Base-by-base conservation (phyloP, 2,797 vertebrate genomes). In the Urosaurus nigricauda region DNA sequence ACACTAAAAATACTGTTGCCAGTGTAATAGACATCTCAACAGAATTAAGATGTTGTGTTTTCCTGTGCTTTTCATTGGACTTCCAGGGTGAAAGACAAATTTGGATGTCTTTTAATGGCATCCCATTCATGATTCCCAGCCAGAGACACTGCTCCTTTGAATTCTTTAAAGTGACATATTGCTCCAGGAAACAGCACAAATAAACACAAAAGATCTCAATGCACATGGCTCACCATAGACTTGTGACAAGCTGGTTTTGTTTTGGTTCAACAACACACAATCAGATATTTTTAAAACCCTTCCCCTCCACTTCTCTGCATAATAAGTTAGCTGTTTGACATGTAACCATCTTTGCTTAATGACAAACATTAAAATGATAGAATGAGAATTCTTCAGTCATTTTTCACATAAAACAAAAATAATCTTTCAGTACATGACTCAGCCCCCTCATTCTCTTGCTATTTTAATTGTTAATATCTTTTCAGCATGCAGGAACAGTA, bases 401-500 rank as follows among this genome's bases (percentile, higher is more conserved):
- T 91, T 94, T 91, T 74, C 26, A 88, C 88, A 90, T 87, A 87
- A 70, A 84, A 89, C 53, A 47, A 32, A 35, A 88, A 74, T 91
- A 90, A 91, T 95, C 86, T 88, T 92, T 84, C 87, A 43, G 51
- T 87, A 5, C 68, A 88, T 51, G 29, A 79, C 79, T 71, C 60
- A 77, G 3, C 56, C 26, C 21, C 26, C 7, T 5, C 29, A 1
- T 53, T 78, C 89, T 60, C 43, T 87, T 78, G 73, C 35, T 51
- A 87, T 93, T 94, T 95, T 96, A 93, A 91, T 92, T 93, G 91
- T 95, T 95, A 94, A 94, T 92, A 90, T 92, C 86, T 93, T 94
- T 94, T 95, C 84, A 94, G 88, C 85, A 93, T 92, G 40, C 90
- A 29, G 79, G 89, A 93, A 84, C 90, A 88, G 89, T 94, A 93